Evolutionary conservation across 2,113 vertebrate species (phyloP), one percentile per base, ranked within the genome.

Genomic region (Natator depressus): DNA sequence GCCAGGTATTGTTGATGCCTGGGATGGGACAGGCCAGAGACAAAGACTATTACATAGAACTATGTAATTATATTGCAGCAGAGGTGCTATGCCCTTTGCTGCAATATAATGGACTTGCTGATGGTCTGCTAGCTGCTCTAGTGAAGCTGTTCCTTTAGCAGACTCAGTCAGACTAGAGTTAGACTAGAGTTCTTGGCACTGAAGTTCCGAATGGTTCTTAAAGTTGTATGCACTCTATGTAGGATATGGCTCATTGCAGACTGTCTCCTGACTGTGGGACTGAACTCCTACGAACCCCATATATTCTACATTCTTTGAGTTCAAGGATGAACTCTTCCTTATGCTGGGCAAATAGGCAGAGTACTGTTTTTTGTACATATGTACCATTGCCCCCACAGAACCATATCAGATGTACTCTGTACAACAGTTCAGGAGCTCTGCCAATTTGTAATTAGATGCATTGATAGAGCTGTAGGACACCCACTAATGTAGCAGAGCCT

Each of bases 361-460:
- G 0, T 0, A 6, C 14, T 84, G 59, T 20, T 38, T 69, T 72
- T 72, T 38, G 75, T 57, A 80, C 5, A 16, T 17, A 1, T 1
- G 3, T 1, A 46, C 24, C 2, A 1, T 57, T 57, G 17, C 35
- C 35, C 65, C 20, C 22, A 1, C 0, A 5, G 20, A 22, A 81
- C 17, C 35, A 1, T 46, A 35, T 3, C 2, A 35, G 89, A 47
- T 20, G 59, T 62, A 4, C 46, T 51, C 6, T 3, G 25, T 1
- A 57, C 10, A 83, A 53, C 54, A 82, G 76, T n/a, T 53, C 24
- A n/a, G 22, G 47, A 72, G 49, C 38, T 42, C 53, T 59, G 57
- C 17, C 25, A 16, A 31, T 38, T 69, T n/a, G 75, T 76, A 42
- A 14, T 14, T 42, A 76, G 75, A 27, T 24, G 42, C n/a, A 46